phyloP scores from a whole-genome alignment of 2,797 vertebrate species.

The Sorex maritimensis region DNA sequence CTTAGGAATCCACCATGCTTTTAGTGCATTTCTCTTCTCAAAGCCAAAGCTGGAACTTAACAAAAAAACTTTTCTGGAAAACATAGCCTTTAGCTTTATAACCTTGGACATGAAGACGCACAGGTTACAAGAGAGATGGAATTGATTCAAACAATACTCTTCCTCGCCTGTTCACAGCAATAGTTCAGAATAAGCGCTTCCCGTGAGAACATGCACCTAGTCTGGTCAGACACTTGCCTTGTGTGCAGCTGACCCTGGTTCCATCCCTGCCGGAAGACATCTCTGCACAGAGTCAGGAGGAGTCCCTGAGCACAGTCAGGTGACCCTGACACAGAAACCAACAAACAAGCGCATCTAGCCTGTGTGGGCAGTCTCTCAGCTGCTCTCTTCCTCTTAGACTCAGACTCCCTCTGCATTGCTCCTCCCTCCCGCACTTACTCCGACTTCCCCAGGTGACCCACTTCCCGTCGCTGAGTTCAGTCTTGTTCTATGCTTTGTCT shows the following conservation, averaged over 20 bases:
- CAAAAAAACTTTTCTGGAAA: neutral
- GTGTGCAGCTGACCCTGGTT: too few species aligned
- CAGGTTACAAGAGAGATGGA: neutral
- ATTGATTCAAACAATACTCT: neutral
- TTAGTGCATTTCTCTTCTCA: neutral
- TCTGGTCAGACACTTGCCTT: too few species aligned
- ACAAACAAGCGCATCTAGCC: neutral
- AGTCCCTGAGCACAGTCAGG: too few species aligned
- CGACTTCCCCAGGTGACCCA: neutral
- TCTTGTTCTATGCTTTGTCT: neutral
- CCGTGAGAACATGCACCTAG: neutral
- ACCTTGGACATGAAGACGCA: neutral
- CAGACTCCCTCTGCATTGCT: neutral
- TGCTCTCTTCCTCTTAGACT: neutral
- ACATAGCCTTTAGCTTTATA: slow-evolving; percentile 5
- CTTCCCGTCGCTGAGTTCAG: neutral
- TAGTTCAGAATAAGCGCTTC: neutral
- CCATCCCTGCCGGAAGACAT: too few species aligned
- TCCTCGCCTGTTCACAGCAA: neutral
- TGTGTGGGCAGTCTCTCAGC: slow-evolving; percentile 33
- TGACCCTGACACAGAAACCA: too few species aligned
- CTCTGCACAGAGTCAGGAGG: too few species aligned
- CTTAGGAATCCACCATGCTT: neutral
- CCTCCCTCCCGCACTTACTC: neutral
- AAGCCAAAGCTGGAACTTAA: neutral